phyloP scores from a whole-genome alignment of 2,888 invertebrate species.

The Patella caerulea region DNA sequence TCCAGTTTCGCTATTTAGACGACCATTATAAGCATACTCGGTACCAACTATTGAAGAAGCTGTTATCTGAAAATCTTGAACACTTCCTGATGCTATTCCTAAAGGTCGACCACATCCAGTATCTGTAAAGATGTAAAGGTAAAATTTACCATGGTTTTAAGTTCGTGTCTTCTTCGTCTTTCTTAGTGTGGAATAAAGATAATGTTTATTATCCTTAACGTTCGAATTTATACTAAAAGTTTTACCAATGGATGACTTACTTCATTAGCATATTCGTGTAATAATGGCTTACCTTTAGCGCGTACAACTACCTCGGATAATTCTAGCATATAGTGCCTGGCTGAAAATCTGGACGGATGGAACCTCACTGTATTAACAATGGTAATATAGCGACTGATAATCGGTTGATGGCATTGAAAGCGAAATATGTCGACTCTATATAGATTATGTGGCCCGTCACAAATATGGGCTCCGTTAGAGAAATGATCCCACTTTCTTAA shows the following conservation, averaged over 20 bases:
- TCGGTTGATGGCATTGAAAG: not conserved
- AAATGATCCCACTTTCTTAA: not conserved
- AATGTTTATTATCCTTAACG: no score
- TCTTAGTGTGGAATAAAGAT: no score
- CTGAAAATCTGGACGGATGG: not conserved
- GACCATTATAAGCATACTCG: not conserved
- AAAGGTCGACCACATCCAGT: not conserved
- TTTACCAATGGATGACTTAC: no score
- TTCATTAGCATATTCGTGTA: no score
- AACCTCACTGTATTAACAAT: not conserved
- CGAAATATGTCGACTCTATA: not conserved
- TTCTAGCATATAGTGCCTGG: not conserved
- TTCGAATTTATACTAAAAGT: no score
- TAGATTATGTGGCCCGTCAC: not conserved
- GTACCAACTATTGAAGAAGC: not conserved
- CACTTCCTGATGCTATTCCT: not conserved
- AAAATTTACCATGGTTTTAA: not conserved
- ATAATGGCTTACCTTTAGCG: not conserved
- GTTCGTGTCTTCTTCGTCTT: no score
- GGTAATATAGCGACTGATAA: not conserved
- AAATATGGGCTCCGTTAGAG: not conserved
- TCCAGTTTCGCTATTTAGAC: not conserved
- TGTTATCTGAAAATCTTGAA: not conserved
- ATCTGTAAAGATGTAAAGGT: not conserved
- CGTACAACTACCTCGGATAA: not conserved